These are phyloP conservation scores for Pygoscelis antarcticus DNA, from an alignment of 2,113 vertebrate species.

Conservation along the genomic window DNA sequence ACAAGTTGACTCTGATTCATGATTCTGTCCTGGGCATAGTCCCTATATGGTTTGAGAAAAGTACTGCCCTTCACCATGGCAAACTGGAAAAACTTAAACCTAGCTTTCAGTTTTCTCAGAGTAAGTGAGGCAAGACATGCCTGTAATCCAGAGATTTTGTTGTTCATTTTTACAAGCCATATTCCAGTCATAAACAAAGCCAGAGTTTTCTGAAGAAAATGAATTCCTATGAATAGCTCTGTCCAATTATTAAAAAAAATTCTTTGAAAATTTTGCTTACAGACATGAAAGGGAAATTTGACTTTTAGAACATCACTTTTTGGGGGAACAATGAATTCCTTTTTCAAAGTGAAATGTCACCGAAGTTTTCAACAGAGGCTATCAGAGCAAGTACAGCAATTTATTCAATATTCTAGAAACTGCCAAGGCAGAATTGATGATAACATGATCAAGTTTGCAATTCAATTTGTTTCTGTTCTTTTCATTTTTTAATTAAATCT, in stretches of 20 bases:
- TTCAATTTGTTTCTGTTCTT: background rate
- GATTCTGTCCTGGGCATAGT: background rate
- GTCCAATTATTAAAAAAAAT: background rate
- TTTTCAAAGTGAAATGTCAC: conserved; percentile 51
- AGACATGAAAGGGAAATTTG: conserved; percentile 25
- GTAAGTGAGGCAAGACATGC: background rate
- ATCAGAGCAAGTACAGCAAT: conserved; percentile 8
- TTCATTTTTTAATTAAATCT: conserved; percentile 37
- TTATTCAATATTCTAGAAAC: conserved; percentile 40
- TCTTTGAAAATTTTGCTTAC: conserved; percentile 26
- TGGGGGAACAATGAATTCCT: conserved; percentile 1
- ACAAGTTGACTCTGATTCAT: background rate
- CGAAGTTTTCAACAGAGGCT: conserved; percentile 25
- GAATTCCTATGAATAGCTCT: background rate
- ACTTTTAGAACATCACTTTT: conserved; percentile 12
- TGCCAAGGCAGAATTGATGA: background rate
- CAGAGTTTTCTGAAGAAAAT: background rate
- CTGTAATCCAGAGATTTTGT: background rate
- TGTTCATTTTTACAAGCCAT: background rate
- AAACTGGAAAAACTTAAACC: background rate
- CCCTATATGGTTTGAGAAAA: background rate
- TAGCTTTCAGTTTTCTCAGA: background rate
- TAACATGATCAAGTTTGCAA: background rate
- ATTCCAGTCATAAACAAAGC: background rate
- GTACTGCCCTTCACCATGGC: background rate